Conservation (phyloP, 2,797 vertebrate genomes). For the Trachops cirrhosus region DNA sequence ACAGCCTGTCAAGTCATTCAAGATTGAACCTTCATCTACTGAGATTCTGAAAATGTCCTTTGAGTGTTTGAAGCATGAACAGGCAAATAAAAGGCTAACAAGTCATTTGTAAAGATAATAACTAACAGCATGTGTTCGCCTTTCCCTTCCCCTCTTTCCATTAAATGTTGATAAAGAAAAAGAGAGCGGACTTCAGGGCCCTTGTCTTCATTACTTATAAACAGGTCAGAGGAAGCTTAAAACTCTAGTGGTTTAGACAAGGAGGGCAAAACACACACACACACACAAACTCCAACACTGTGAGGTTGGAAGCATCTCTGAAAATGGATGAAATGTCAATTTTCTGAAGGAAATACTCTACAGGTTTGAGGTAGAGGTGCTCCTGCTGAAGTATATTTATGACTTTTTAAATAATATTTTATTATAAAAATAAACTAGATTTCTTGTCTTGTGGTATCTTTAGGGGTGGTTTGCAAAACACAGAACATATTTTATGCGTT, state of each 20-base stretch:
- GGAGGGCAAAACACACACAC: background rate
- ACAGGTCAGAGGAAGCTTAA: slow-evolving; percentile 76
- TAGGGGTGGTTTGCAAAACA: background rate
- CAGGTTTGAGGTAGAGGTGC: background rate
- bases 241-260: slow-evolving; percentile 44
- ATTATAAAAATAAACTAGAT: background rate
- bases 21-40: slow-evolving; percentile 81
- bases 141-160: slow-evolving; percentile 85
- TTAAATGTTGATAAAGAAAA: slow-evolving; percentile 86
- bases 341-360: background rate
- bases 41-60: slow-evolving; percentile 85
- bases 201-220: slow-evolving; percentile 75
- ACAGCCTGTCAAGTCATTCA: slow-evolving; percentile 86
- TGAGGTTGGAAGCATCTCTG: slow-evolving; percentile 30
- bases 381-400: background rate
- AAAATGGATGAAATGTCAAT: slow-evolving; percentile 28
- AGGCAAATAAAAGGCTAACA: slow-evolving; percentile 86
- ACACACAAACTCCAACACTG: background rate
- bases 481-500: background rate
- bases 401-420: background rate
- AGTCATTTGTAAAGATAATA: slow-evolving; percentile 91
- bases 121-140: slow-evolving; percentile 83
- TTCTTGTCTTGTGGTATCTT: background rate
- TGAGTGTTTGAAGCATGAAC: slow-evolving; percentile 86
- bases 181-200: slow-evolving; percentile 67